Evolutionary conservation across 2,888 invertebrate genomes (phyloP), one percentile per base, ranked within the genome.

Genomic region (Hololepta plana): DNA sequence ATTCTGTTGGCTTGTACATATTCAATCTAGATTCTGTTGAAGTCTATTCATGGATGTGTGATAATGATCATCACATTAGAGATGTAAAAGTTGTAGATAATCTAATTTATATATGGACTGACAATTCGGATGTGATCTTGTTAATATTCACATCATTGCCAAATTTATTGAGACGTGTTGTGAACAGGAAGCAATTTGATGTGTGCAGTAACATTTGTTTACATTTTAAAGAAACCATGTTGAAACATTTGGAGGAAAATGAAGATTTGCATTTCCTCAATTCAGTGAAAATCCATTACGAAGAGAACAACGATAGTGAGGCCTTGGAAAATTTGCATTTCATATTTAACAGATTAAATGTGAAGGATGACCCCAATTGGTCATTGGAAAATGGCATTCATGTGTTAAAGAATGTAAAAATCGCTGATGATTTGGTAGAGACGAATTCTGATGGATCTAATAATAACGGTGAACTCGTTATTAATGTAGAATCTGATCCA

Each of bases 11-110:
- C 4, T 48, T 82, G 27, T 82, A 73, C 50, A 64, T 82, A 39
- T 64, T 82, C 31, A 72, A 81, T 51, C 64, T 75, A 21, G 55
- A 64, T 20, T 61, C 62, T 29, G 69, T 72, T 1, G 55, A 63
- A 32, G 58, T 79, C 7, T 59, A 77, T n/a, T 52, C 75, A 29
- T 81, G 80, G 80, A 70, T 51, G n/a, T n/a, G n/a, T 42, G 57
- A 64, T 38, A 51, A 60, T 29, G 64, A 63, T 40, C 57, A 55
- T 33, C 63, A 71, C 50, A 66, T 76, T 38, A 43, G 55, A 21
- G 68, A 68, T 44, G 62, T 68, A 23, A 65, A 62, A 42, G 52
- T 71, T 13, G 51, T 67, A 14, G 54, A 64, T 30, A 63, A 71
- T 38, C 56, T 56, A 38, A 53, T 76, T 33, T 77, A 74, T 43